A percentile compares a stretch with the other conserved stretches of the same genome.
These are phyloP conservation scores for Rhinichthys klamathensis DNA, from an alignment of 2,113 vertebrate genomes.

Conservation along the genomic window DNA sequence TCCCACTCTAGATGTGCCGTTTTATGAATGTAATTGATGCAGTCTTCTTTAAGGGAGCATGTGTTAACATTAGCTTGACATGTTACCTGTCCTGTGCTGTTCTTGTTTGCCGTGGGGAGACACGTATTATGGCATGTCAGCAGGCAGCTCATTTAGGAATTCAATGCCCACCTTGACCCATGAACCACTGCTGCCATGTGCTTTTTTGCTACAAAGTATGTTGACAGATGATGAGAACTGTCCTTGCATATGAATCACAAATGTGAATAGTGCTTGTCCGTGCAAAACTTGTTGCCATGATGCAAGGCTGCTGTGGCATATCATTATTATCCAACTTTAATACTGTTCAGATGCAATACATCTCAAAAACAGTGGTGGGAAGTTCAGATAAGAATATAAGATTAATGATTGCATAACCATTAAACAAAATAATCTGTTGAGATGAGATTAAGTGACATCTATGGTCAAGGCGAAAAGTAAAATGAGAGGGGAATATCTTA, in stretches of 20 bases:
- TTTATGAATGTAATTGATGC: conserved; percentile 57
- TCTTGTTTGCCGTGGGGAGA: conserved; percentile 7
- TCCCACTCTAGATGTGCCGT: conserved; percentile 6
- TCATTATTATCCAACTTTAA: neutral
- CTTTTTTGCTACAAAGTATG: neutral
- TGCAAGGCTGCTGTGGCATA: neutral
- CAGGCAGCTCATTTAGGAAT: conserved; percentile 13
- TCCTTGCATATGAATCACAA: conserved; percentile 12
- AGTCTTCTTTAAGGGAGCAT: conserved; percentile 6
- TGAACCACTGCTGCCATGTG: neutral
- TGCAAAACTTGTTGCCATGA: neutral
- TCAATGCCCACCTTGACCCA: conserved; percentile 12
- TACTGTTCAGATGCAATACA: neutral
- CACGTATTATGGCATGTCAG: conserved; percentile 1
- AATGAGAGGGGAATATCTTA: neutral
- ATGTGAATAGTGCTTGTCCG: neutral
- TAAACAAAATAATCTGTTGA: neutral
- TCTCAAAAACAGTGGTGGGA: neutral
- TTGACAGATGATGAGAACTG: conserved; percentile 12
- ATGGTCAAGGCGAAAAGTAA: neutral
- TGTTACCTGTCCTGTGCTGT: neutral
- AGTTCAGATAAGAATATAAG: neutral
- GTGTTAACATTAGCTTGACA: conserved; percentile 50
- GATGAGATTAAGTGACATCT: conserved; percentile 1
- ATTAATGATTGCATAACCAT: neutral